Base-by-base conservation (phyloP, 2,113 vertebrate species). In the Alectura lathami region DNA sequence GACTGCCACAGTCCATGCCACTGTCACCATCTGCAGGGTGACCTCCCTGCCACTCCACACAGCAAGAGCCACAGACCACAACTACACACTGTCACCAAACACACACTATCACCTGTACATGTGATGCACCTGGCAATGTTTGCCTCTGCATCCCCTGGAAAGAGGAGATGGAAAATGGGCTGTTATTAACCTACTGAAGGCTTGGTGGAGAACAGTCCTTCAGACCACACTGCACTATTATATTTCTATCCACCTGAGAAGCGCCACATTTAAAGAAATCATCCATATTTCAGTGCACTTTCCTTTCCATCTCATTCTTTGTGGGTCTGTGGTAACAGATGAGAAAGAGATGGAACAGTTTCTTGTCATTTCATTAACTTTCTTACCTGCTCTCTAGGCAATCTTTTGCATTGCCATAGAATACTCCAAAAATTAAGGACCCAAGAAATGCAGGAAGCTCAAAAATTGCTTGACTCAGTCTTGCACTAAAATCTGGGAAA, bases 31-130 rank as follows among this genome's bases (percentile, higher is more conserved):
- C 56, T 23, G 56, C 48, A 54, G 0, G 0, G 48, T 18, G 47
- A 47, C 40, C 11, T 40, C 29, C 38, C 11, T 1, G 1, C 14
- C 1, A 1, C 14, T 9, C 45, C 23, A 8, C 27, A n/a, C 18
- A 38, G 27, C 3, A 6, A 36, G n/a, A 70, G 56, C 38, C 48
- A 34, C 2, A 48, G 29, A 16, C 42, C 57, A 34, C 48, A 63
- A 8, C 16, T 30, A 30, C 29, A n/a, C n/a, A n/a, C n/a, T n/a
- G n/a, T n/a, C n/a, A n/a, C n/a, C n/a, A n/a, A n/a, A n/a, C n/a
- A n/a, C n/a, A 21, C 20, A 1, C 20, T 20, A 4, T 16, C 40
- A 29, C 18, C n/a, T n/a, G n/a, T n/a, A n/a, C n/a, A 50, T 2
- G 6, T 0, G 3, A 34, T 14, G 43, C 21, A 50, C 36, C 23